These are phyloP conservation scores for Callinectes sapidus DNA, from an alignment of 2,888 invertebrate species.

Conservation along the genomic window DNA sequence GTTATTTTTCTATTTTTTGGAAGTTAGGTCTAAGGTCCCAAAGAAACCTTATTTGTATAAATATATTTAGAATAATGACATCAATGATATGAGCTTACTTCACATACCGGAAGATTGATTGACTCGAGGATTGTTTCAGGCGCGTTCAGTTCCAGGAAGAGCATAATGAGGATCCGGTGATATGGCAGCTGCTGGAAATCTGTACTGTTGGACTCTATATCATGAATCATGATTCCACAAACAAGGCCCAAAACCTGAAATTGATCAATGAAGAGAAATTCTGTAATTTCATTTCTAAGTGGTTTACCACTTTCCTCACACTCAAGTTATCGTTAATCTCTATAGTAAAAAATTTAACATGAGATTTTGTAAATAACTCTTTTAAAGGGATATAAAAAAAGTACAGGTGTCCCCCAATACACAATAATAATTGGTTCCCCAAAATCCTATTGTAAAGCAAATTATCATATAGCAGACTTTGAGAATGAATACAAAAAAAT, in stretches of 20 bases:
- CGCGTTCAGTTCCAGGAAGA: conserved; percentile 96
- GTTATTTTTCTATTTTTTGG: background rate
- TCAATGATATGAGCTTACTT: conserved; percentile 49
- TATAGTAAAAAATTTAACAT: background rate
- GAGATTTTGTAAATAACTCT: background rate
- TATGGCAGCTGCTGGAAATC: conserved; percentile 98
- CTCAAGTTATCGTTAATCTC: background rate
- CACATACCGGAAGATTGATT: conserved; percentile 88
- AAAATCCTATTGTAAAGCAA: too few species aligned
- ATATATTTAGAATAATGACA: conserved; percentile 8
- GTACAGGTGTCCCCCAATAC: too few species aligned
- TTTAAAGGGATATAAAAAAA: too few species aligned
- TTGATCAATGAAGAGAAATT: background rate
- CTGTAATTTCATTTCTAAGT: background rate
- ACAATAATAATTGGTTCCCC: too few species aligned
- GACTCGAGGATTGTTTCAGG: conserved; percentile 95
- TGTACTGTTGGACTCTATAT: conserved; percentile 92
- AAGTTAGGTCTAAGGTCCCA: background rate
- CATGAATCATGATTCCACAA: conserved; percentile 94
- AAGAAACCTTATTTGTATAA: background rate
- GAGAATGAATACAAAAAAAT: too few species aligned
- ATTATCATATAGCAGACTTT: too few species aligned
- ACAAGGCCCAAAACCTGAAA: conserved; percentile 87
- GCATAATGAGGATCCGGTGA: conserved; percentile 95
- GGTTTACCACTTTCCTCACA: background rate